Evolutionary conservation across 2,888 invertebrate species (phyloP).

Genomic region (Punctoribates punctum): DNA sequence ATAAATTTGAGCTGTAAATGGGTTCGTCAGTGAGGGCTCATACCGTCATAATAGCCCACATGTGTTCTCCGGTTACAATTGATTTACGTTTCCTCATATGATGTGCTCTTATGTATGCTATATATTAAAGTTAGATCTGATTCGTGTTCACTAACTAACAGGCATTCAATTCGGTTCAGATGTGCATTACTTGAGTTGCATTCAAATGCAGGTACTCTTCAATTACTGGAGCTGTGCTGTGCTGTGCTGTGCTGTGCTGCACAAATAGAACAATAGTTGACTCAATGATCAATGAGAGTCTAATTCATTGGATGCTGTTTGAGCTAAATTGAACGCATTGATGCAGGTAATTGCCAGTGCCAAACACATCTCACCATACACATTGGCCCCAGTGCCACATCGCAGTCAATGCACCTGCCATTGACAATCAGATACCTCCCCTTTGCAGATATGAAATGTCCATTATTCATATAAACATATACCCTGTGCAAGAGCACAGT

Average conservation of each 20-base stretch:
- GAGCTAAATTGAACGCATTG: slow-evolving; percentile 31
- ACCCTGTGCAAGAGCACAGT: not conserved
- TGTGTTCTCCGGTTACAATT: slow-evolving; percentile 23
- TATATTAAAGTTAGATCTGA: slow-evolving; percentile 17
- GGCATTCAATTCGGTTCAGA: slow-evolving; percentile 16
- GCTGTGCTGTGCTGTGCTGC: not conserved
- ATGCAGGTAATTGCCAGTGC: slow-evolving; percentile 33
- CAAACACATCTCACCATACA: not conserved
- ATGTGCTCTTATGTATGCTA: not conserved
- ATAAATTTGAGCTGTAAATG: too few relatives aligned
- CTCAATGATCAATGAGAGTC: slow-evolving; percentile 33
- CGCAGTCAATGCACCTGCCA: slow-evolving; percentile 29
- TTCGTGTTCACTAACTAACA: slow-evolving; percentile 22
- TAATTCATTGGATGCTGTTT: slow-evolving; percentile 26
- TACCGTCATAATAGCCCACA: slow-evolving; percentile 27
- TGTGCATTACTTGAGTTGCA: slow-evolving; percentile 29
- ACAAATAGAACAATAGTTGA: slow-evolving; percentile 19
- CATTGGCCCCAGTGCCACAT: not conserved
- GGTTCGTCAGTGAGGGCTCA: not conserved
- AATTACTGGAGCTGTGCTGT: not conserved
- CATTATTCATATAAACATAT: slow-evolving; percentile 30
- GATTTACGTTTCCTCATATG: slow-evolving; percentile 29
- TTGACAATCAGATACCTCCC: slow-evolving; percentile 37
- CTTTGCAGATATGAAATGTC: slow-evolving; percentile 22
- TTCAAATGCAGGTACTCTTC: slow-evolving; percentile 35